Evolutionary conservation across 2,888 invertebrate genomes (phyloP), one percentile per base, ranked within the genome.

Genomic region (Automeris io): DNA sequence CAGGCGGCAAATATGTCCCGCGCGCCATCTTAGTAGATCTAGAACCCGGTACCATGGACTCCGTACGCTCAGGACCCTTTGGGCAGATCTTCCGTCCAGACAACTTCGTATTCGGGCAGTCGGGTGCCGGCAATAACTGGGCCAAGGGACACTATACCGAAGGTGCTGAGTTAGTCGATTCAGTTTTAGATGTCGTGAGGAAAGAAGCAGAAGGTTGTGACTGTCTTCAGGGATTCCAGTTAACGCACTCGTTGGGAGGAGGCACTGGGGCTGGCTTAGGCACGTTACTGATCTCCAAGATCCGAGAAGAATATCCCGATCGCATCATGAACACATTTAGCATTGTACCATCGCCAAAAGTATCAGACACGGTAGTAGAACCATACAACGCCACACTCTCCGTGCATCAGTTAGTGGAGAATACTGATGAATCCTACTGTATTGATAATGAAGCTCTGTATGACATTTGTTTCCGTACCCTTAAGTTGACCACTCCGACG

Each of bases 31-130:
- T 94, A 35, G 91, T 94, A 8, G 94, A 94, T 66, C 78, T 94
- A 44, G 93, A 94, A 65, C 93, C 93, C 1, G 93, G 93, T 5
- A 93, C 93, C 25, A 93, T 94, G 92, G 93, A 93, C 70, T 90
- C 91, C 0, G 91, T 93, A 7, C 86, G 93, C 3, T 87, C 86
- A 1, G 91, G 92, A 21, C 92, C 92, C 2, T 92, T 91, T 51
- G 93, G 93, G 24, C 91, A 92, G 59, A 89, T 93, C 41, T 93
- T 92, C 68, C 80, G 92, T 13, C 93, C 93, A 3, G 92, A 93
- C 67, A 93, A 93, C 78, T 93, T 91, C 61, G 90, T 93, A 39
- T 92, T 92, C 57, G 91, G 90, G 4, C 88, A 89, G 53, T 87
- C 87, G 1, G 90, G 90, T 7, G 90, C 90, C 7, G 89, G 89